Conservation (phyloP, 2,113 vertebrate genomes). For the Cairina moschata region DNA sequence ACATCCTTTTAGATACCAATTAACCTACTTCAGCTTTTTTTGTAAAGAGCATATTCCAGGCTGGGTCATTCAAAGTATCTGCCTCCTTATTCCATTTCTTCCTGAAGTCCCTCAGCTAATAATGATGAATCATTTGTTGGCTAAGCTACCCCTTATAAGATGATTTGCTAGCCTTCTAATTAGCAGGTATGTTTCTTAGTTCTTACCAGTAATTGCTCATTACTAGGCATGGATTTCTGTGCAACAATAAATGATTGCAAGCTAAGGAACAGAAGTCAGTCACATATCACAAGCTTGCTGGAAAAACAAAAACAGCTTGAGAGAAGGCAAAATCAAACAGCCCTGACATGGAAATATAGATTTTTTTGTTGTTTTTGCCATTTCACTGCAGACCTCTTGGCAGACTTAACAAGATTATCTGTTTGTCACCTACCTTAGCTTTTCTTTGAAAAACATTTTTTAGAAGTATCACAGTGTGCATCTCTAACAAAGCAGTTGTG, state of each 20-base stretch:
- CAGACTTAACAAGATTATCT: not conserved
- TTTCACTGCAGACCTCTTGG: not conserved
- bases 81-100: not conserved
- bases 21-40: conserved; percentile 21
- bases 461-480: not conserved
- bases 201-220: conserved; percentile 30
- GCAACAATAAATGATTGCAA: not conserved
- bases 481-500: not conserved
- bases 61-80: not conserved
- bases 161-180: not conserved
- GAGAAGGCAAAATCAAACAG: not conserved
- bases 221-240: conserved; percentile 36
- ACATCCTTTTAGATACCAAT: conserved; percentile 9
- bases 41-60: not conserved
- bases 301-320: not conserved
- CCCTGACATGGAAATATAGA: not conserved
- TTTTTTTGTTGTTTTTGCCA: not conserved
- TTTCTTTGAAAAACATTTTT: not conserved
- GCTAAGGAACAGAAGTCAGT: not conserved
- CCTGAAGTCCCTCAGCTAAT: not conserved
- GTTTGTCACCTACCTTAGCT: not conserved
- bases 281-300: not conserved
- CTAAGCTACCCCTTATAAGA: not conserved
- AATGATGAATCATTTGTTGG: not conserved
- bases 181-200: conserved; percentile 38